phyloP scores from a whole-genome alignment of 23 tunicate species.

The Styela clava region DNA sequence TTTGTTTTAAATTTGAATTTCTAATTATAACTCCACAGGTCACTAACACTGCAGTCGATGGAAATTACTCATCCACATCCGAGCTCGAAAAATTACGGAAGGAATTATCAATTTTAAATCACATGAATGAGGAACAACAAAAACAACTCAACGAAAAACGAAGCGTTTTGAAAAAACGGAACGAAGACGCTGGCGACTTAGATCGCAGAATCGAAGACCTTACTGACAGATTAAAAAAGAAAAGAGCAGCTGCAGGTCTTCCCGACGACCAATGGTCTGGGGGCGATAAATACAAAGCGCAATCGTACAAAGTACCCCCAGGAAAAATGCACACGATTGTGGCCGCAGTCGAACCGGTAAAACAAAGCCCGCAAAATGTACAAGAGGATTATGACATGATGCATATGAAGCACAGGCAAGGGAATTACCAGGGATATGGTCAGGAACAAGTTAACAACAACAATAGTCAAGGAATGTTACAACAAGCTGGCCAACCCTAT shows the following conservation, averaged over 20 bases:
- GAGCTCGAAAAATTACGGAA: conserved; percentile 63
- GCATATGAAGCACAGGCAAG: conserved; percentile 8
- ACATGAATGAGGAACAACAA: conserved; percentile 83
- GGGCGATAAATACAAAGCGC: conserved; percentile 11
- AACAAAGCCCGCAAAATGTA: conserved; percentile 40
- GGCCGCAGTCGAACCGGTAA: conserved; percentile 85
- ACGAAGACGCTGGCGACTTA: conserved; percentile 79
- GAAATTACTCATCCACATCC: conserved; percentile 6
- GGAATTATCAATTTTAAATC: conserved; percentile 47
- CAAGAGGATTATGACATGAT: conserved; percentile 19
- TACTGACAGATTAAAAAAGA: conserved; percentile 62
- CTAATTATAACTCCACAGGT: no score
- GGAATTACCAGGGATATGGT: neutral
- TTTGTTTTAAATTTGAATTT: no score
- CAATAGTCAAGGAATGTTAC: neutral
- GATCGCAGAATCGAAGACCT: conserved; percentile 87
- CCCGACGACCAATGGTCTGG: conserved; percentile 9
- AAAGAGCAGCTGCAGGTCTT: conserved; percentile 27
- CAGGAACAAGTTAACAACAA: conserved; percentile 6
- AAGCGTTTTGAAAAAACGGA: conserved; percentile 46
- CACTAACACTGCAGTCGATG: neutral
- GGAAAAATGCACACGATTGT: conserved; percentile 80
- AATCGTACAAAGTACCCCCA: conserved; percentile 28
- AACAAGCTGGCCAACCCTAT: neutral
- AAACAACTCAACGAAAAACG: conserved; percentile 64